phyloP scores from a whole-genome alignment of 2,113 vertebrate genomes.

The Scophthalmus maximus region DNA sequence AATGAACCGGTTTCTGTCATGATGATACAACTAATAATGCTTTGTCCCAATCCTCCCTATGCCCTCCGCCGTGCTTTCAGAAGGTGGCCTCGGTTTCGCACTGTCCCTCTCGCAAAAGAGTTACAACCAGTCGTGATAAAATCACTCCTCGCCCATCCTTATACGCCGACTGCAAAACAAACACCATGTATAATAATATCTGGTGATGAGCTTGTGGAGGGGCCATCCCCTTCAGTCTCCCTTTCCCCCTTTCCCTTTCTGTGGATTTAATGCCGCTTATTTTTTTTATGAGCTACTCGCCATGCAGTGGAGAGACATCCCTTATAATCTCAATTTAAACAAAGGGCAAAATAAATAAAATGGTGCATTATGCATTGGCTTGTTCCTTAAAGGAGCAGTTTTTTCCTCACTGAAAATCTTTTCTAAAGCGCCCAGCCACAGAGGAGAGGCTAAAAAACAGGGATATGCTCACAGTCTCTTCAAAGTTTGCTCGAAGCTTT shows the following conservation, averaged over 20 bases:
- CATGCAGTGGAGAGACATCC: background rate
- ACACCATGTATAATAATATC: background rate
- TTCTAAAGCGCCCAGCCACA: constrained; percentile 5
- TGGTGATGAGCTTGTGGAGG: background rate
- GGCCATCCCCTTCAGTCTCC: too few species aligned
- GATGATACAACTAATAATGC: constrained; percentile 60
- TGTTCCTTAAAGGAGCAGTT: background rate
- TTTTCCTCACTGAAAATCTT: background rate
- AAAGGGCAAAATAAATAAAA: background rate
- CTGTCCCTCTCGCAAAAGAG: background rate
- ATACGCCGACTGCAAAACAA: background rate
- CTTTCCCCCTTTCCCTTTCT: background rate
- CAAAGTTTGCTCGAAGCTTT: constrained; percentile 23
- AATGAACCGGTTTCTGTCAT: constrained; percentile 61
- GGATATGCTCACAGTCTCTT: background rate
- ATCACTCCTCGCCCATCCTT: constrained; percentile 8
- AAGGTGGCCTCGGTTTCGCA: constrained; percentile 16
- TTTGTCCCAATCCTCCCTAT: constrained; percentile 38
- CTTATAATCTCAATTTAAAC: background rate
- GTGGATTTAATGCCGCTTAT: background rate
- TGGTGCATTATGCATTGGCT: background rate
- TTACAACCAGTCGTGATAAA: background rate
- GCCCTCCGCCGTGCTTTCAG: constrained; percentile 1
- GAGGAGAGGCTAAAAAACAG: constrained; percentile 13
- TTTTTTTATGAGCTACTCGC: constrained; percentile 3